Evolutionary conservation across 2,113 vertebrate genomes (phyloP).

Genomic region (Silurus meridionalis): DNA sequence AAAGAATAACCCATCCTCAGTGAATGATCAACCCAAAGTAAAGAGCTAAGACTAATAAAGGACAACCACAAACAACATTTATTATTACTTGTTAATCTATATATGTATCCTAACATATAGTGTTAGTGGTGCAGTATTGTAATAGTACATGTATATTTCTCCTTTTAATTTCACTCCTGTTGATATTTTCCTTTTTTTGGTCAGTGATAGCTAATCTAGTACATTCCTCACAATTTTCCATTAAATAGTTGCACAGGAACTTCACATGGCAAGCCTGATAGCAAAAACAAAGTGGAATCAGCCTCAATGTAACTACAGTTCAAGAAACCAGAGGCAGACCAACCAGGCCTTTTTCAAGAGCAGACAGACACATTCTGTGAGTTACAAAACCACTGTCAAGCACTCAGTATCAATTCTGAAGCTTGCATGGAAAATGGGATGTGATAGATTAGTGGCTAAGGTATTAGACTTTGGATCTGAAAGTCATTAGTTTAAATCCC

Average conservation of each 20-base stretch:
- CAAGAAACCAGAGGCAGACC: not conserved
- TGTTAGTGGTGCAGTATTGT: not conserved
- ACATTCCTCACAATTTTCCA: constrained; percentile 51
- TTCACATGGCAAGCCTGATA: constrained; percentile 24
- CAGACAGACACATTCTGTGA: not conserved
- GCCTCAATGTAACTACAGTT: not conserved
- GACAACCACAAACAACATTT: not conserved
- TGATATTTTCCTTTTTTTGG: not conserved
- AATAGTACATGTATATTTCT: not conserved
- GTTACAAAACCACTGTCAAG: not conserved
- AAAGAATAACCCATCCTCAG: not conserved
- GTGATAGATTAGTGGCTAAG: too few species aligned
- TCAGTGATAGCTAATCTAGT: constrained; percentile 30
- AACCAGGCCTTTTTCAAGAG: not conserved
- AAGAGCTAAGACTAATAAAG: not conserved
- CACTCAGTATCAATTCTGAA: not conserved
- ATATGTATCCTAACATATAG: not conserved
- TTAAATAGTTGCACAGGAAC: not conserved
- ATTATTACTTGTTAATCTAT: not conserved
- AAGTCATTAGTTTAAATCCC: too few species aligned
- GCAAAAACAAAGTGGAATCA: constrained; percentile 18
- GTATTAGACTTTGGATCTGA: too few species aligned
- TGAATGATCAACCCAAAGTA: not conserved
- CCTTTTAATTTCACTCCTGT: not conserved
- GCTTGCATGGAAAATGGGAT: not conserved